phyloP scores from a whole-genome alignment of 30 jellyfish, hydroid and myxozoan species.

The Chironex yamaguchii region DNA sequence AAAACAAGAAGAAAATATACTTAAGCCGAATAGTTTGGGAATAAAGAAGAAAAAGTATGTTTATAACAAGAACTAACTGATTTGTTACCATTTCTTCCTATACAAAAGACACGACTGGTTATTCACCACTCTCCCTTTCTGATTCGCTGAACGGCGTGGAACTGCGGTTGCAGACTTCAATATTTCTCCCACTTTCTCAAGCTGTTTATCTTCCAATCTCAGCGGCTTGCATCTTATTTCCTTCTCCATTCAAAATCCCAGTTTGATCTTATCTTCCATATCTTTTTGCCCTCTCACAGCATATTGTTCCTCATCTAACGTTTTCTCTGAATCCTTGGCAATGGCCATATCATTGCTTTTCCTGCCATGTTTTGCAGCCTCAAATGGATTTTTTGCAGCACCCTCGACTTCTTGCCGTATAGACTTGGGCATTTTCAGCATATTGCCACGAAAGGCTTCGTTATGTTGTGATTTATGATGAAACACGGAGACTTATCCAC shows the following conservation, averaged over 20 bases:
- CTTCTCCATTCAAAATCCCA: neutral
- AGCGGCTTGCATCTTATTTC: neutral
- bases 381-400: constrained; percentile 5
- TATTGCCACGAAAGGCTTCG: neutral
- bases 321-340: neutral
- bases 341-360: neutral
- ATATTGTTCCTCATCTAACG: neutral
- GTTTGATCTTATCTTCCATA: too few species aligned
- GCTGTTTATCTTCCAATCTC: neutral
- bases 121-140: too few species aligned
- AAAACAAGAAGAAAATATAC: too few species aligned
- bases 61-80: too few species aligned
- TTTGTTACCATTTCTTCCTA: too few species aligned
- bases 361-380: neutral
- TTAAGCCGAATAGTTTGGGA: too few species aligned
- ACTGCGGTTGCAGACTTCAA: too few species aligned
- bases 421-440: neutral
- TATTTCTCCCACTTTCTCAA: too few species aligned
- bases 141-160: too few species aligned
- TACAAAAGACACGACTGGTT: too few species aligned
- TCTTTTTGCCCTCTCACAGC: constrained; percentile 2
- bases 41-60: too few species aligned
- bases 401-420: neutral
- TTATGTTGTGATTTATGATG: neutral
- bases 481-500: constrained; percentile 14